Percentiles rank a stretch among this genome's conserved stretches.
These are phyloP conservation scores for Smittia sp. DNA, from an alignment of 2,888 invertebrate genomes.

Conservation along the genomic window DNA sequence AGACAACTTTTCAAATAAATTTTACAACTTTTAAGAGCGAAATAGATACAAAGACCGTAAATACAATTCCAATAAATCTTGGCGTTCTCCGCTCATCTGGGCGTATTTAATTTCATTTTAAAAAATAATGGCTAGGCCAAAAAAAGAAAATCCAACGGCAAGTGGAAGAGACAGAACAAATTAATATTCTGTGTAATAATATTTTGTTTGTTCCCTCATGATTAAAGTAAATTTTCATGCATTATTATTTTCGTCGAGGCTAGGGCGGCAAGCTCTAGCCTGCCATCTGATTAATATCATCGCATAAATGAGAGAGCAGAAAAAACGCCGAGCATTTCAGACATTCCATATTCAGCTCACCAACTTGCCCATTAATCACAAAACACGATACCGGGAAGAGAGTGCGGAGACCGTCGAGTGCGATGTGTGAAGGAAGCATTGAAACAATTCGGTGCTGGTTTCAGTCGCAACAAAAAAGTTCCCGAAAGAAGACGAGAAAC, in stretches of 20 bases:
- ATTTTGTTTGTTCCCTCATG: constrained; percentile 25
- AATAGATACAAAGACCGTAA: neutral
- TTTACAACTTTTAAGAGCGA: neutral
- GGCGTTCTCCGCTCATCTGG: constrained; percentile 13
- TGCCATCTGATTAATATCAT: constrained; percentile 28
- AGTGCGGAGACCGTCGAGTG: neutral
- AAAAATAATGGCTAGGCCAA: constrained; percentile 1
- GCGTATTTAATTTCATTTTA: constrained; percentile 35
- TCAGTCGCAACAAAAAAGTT: neutral
- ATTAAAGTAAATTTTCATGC: constrained; percentile 23
- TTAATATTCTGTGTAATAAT: constrained; percentile 35
- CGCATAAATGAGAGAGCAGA: neutral
- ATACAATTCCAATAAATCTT: constrained; percentile 4
- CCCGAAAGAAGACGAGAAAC: neutral
- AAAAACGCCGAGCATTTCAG: neutral
- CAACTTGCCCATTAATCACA: constrained; percentile 30
- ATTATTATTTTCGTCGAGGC: constrained; percentile 19
- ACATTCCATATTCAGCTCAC: constrained; percentile 28
- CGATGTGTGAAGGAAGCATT: neutral
- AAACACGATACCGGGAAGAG: constrained; percentile 1
- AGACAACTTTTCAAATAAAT: constrained; percentile 7
- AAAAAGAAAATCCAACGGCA: neutral
- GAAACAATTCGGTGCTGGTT: neutral
- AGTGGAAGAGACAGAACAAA: neutral
- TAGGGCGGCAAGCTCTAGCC: constrained; percentile 15